These are phyloP conservation scores for Oxyteleia sp. DNA, from an alignment of 2,888 invertebrate genomes.

Conservation along the genomic window DNA sequence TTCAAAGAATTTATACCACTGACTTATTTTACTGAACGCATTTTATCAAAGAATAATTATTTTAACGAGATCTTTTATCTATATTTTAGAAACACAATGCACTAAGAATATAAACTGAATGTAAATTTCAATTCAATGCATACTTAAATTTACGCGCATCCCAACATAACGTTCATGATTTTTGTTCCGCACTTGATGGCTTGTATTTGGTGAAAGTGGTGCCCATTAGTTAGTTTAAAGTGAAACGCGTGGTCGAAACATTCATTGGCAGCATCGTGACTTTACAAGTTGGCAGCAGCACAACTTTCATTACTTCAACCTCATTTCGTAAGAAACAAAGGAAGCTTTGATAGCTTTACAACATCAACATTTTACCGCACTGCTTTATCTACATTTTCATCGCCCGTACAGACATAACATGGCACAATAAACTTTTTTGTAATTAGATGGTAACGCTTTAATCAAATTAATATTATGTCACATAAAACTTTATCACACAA, in stretches of 20 bases:
- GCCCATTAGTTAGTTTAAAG: neutral
- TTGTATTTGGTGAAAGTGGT: neutral
- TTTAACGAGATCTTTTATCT: too few species aligned
- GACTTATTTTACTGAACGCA: too few species aligned
- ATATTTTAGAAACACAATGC: too few species aligned
- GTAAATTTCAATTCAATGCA: too few species aligned
- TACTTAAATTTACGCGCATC: too few species aligned
- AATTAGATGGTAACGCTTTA: neutral
- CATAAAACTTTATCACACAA: too few species aligned
- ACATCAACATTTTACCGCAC: constrained; percentile 12
- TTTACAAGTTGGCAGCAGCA: constrained; percentile 1
- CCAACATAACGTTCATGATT: neutral
- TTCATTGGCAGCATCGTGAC: constrained; percentile 11
- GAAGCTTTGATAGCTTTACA: constrained; percentile 6
- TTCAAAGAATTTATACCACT: too few species aligned
- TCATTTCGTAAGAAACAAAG: constrained; percentile 15
- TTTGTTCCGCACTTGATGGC: neutral
- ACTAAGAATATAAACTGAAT: too few species aligned
- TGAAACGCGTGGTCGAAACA: neutral
- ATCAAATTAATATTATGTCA: neutral
- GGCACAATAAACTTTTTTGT: constrained; percentile 1
- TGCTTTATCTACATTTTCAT: constrained; percentile 8
- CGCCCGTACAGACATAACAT: neutral
- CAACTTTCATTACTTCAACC: constrained; percentile 13
- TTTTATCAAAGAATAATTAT: too few species aligned